Conservation (phyloP, 30 jellyfish, hydroid and myxozoan genomes). For the Morbakka virulenta region DNA sequence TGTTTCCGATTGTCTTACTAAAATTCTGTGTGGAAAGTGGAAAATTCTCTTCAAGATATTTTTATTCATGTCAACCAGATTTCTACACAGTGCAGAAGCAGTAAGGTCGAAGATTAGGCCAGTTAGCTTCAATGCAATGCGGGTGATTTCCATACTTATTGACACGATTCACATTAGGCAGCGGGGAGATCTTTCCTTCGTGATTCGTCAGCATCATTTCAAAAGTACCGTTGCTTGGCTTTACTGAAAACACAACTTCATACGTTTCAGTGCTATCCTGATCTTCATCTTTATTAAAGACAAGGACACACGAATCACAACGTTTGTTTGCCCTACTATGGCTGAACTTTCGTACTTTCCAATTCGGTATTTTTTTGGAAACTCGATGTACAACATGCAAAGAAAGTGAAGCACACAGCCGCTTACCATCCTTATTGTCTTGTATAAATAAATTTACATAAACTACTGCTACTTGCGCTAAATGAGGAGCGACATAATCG, state of each 20-base stretch:
- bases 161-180: constrained; percentile 29
- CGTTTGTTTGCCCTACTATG: too few relatives aligned
- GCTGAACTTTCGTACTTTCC: too few relatives aligned
- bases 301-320: constrained; percentile 75
- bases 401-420: too few relatives aligned
- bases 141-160: constrained; percentile 67
- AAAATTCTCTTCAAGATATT: too few relatives aligned
- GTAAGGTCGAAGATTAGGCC: constrained; percentile 42
- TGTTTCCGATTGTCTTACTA: too few relatives aligned
- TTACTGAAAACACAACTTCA: constrained; percentile 67
- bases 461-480: constrained; percentile 35
- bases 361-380: too few relatives aligned
- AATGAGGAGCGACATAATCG: constrained; percentile 1
- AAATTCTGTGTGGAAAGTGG: too few relatives aligned
- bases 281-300: neutral
- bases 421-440: too few relatives aligned
- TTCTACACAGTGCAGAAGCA: constrained; percentile 65
- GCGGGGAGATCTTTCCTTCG: neutral
- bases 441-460: too few relatives aligned
- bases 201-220: constrained; percentile 44
- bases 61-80: too few relatives aligned
- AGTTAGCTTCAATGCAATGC: constrained; percentile 33
- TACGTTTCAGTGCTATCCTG: constrained; percentile 3
- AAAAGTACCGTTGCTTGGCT: constrained; percentile 67
- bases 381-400: too few relatives aligned